Conservation (phyloP, 2,113 vertebrate genomes). For the Pteronura brasiliensis region DNA sequence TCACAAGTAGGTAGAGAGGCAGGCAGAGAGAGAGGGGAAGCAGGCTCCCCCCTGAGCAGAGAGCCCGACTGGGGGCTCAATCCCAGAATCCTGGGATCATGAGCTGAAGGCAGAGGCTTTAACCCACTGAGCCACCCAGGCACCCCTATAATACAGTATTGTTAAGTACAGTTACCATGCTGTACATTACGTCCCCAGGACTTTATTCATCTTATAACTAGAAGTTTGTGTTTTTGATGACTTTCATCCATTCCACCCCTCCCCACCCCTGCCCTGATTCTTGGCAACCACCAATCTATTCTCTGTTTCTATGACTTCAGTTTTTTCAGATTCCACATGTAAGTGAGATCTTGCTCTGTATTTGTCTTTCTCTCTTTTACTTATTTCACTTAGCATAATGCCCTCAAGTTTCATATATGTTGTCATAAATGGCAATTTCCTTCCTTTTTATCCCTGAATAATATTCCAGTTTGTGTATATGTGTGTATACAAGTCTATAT, state of each 20-base stretch:
- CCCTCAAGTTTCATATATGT: neutral
- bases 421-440: neutral
- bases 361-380: neutral
- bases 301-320: neutral
- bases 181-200: neutral
- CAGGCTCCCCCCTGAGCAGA: too few relatives aligned
- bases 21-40: rapidly evolving
- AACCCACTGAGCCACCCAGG: too few relatives aligned
- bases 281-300: neutral
- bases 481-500: neutral
- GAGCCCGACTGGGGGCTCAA: too few relatives aligned
- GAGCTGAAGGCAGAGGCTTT: too few relatives aligned
- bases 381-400: neutral
- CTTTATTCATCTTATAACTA: neutral
- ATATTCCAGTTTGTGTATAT: neutral
- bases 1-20: too few relatives aligned
- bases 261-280: neutral
- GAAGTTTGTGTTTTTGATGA: neutral
- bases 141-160: neutral
- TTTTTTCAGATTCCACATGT: neutral
- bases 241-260: neutral
- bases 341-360: neutral
- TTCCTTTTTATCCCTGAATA: neutral
- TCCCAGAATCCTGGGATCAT: too few relatives aligned
- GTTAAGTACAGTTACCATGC: neutral